Base-by-base conservation (phyloP, 1,140 invertebrate genomes). In the Berghia stephanieae region DNA sequence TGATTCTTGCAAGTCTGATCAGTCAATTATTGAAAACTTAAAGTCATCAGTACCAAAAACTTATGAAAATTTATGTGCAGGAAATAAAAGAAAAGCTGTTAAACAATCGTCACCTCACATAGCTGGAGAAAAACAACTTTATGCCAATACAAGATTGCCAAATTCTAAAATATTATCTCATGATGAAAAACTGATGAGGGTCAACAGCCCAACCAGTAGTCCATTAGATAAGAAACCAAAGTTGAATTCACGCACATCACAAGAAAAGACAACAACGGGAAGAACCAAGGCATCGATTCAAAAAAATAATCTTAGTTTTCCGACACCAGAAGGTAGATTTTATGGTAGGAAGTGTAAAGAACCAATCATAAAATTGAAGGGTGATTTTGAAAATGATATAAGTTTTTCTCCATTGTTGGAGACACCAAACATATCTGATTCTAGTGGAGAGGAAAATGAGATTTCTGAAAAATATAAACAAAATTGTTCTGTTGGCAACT, bases 221-320 rank as follows among this genome's bases (percentile, higher is more conserved):
- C 72, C 72, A 10, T 31, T 18, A 31, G 72, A 74, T 27, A 74
- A 74, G 31, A n/a, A 38, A 42, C 31, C 72, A 74, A 74, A 49
- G 31, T 13, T n/a, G n/a, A n/a, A n/a, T n/a, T n/a, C n/a, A n/a
- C n/a, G n/a, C n/a, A n/a, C n/a, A n/a, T n/a, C n/a, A n/a, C n/a
- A n/a, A n/a, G n/a, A n/a, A n/a, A n/a, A n/a, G n/a, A n/a, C n/a
- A n/a, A n/a, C n/a, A n/a, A n/a, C n/a, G n/a, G n/a, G n/a, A n/a
- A n/a, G n/a, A n/a, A 27, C 8, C 27, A 5, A 27, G 31, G 31
- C 8, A 72, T 8, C 49, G 21, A 6, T 44, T 27, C 31, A 72
- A 66, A 21, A 4, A 31, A 4, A 31, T 8, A 16, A 67, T 6
- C 3, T 69, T 10, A n/a, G 24, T 52, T 10, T 38, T 24, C 6